Conservation (phyloP, 2,888 invertebrate genomes). For the Spatulosminthurus flaviceps region DNA sequence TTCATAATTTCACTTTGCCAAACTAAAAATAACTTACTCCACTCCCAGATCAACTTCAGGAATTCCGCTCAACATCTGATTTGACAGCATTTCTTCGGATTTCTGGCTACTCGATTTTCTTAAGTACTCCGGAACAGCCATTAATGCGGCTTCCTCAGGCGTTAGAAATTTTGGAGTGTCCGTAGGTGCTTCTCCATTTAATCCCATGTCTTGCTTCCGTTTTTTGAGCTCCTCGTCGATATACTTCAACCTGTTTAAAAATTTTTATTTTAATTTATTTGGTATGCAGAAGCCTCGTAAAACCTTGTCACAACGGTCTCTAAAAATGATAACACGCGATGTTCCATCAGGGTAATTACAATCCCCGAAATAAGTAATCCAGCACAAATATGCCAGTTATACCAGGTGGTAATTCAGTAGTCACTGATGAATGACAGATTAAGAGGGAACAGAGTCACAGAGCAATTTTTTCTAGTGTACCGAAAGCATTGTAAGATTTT, state of each 20-base stretch:
- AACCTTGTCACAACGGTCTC: conserved; percentile 71
- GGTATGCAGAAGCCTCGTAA: too few species aligned
- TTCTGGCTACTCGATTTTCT: conserved; percentile 84
- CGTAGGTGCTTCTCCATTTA: conserved; percentile 66
- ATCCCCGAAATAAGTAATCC: too few species aligned
- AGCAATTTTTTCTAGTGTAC: too few species aligned
- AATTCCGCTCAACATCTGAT: conserved; percentile 99
- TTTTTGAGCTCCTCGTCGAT: conserved; percentile 82
- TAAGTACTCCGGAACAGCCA: conserved; percentile 88
- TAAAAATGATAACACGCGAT: too few species aligned
- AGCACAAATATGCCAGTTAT: too few species aligned
- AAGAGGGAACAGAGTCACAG: too few species aligned
- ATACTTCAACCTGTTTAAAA: conserved; percentile 73
- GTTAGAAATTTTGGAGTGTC: conserved; percentile 73
- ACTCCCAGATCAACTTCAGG: conserved; percentile 99
- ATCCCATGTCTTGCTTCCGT: conserved; percentile 65
- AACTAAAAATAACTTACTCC: conserved; percentile 71
- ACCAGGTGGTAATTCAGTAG: too few species aligned
- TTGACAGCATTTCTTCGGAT: conserved; percentile 98
- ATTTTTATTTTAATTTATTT: conserved; percentile 66
- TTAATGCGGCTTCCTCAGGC: conserved; percentile 89
- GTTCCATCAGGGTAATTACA: too few species aligned
- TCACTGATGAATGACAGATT: too few species aligned
- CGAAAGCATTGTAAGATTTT: too few species aligned
- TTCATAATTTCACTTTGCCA: conserved; percentile 16